Evolutionary conservation across 2,797 vertebrate species (phyloP).

Genomic region (Sebastes matsubarae): DNA sequence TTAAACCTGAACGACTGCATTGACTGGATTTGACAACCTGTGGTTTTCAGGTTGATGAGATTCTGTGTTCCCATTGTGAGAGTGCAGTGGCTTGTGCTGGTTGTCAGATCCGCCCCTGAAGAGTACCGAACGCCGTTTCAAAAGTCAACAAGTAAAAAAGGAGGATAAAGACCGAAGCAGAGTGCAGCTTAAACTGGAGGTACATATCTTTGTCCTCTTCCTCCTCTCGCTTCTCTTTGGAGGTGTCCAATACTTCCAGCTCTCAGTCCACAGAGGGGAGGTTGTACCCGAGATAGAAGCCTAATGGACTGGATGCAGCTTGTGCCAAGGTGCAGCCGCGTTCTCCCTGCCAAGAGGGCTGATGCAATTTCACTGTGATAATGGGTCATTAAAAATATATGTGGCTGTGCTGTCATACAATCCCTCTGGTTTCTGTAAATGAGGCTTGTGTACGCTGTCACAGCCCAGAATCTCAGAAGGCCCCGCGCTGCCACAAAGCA

Average conservation of each 20-base stretch:
- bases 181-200: background rate
- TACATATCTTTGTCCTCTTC: background rate
- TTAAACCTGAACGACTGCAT: constrained; percentile 6
- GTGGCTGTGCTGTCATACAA: constrained; percentile 54
- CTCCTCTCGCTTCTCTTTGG: background rate
- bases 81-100: background rate
- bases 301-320: constrained; percentile 54
- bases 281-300: constrained; percentile 43
- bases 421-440: constrained; percentile 73
- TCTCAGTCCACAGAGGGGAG: constrained; percentile 7
- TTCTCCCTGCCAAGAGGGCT: constrained; percentile 49
- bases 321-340: constrained; percentile 56
- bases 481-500: constrained; percentile 52
- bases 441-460: constrained; percentile 69
- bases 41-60: constrained; percentile 26
- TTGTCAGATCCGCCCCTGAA: background rate
- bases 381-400: constrained; percentile 78
- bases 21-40: constrained; percentile 29
- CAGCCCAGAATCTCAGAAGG: constrained; percentile 59
- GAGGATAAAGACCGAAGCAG: background rate
- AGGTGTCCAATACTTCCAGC: constrained; percentile 25
- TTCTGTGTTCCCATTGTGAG: constrained; percentile 12
- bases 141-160: background rate
- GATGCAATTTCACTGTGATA: constrained; percentile 69
- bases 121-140: background rate